Conservation (phyloP, 2,797 vertebrate species). For the Rhinatrema bivittatum region DNA sequence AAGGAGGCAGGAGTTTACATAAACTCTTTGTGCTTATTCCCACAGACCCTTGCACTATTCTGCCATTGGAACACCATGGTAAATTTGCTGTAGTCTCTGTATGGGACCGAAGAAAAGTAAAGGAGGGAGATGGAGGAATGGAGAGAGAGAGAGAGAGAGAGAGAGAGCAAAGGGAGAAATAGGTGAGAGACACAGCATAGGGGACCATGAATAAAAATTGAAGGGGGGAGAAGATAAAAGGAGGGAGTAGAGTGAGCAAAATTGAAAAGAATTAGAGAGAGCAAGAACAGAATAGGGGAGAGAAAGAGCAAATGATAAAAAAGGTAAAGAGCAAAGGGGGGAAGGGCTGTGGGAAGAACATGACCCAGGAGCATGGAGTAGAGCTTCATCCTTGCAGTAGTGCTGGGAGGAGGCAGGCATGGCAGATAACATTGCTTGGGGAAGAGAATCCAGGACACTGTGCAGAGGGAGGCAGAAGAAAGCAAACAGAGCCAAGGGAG, state of each 20-base stretch:
- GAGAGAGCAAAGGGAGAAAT: not conserved
- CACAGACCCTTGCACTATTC: too few relatives aligned
- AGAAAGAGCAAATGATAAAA: not conserved
- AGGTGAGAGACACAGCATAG: not conserved
- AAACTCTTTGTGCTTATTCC: too few relatives aligned
- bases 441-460: too few relatives aligned
- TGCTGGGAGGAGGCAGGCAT: too few relatives aligned
- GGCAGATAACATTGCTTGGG: too few relatives aligned
- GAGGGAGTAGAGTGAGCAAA: not conserved
- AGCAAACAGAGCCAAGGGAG: too few relatives aligned
- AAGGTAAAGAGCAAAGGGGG: not conserved
- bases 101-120: not conserved
- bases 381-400: too few relatives aligned
- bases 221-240: not conserved
- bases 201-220: not conserved
- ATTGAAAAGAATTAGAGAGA: not conserved
- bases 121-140: not conserved
- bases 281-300: not conserved
- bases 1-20: too few relatives aligned
- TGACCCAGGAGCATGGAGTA: too few relatives aligned
- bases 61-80: too few relatives aligned
- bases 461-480: accelerated
- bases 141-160: not conserved
- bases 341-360: not conserved
- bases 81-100: too few relatives aligned